Percentiles rank a stretch among this genome's conserved stretches.
phyloP scores from a whole-genome alignment of 2,888 invertebrate species.

The Lycia hirtaria region DNA sequence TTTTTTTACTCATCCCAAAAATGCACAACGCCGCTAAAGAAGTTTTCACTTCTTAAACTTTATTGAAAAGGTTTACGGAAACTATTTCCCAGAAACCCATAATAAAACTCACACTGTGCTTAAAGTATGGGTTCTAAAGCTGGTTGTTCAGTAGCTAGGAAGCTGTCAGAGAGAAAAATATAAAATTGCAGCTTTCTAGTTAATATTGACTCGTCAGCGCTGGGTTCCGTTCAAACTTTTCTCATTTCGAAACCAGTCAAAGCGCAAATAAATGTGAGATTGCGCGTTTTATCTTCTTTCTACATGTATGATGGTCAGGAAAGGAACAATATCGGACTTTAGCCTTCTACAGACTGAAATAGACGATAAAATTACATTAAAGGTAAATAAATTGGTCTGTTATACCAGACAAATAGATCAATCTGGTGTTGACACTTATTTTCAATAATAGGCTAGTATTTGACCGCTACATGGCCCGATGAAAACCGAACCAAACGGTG shows the following conservation, averaged over 20 bases:
- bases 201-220: constrained; percentile 82
- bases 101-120: constrained; percentile 10
- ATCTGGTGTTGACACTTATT: too few relatives aligned
- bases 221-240: constrained; percentile 73
- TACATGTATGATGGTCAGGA: background rate
- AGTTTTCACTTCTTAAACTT: constrained; percentile 78
- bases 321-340: background rate
- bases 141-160: background rate
- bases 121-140: background rate
- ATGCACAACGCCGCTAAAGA: constrained; percentile 34
- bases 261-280: constrained; percentile 47
- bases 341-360: too few relatives aligned
- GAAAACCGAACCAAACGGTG: too few relatives aligned
- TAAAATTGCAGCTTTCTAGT: constrained; percentile 64
- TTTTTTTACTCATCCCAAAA: too few relatives aligned
- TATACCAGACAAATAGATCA: too few relatives aligned
- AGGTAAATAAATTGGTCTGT: too few relatives aligned
- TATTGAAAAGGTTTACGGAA: constrained; percentile 68
- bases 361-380: too few relatives aligned
- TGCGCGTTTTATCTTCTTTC: constrained; percentile 1
- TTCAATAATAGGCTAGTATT: too few relatives aligned
- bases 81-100: constrained; percentile 29
- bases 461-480: too few relatives aligned
- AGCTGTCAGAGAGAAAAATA: constrained; percentile 25
- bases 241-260: constrained; percentile 78